Conservation (phyloP, 2,888 invertebrate species). For the Sericinus montela region DNA sequence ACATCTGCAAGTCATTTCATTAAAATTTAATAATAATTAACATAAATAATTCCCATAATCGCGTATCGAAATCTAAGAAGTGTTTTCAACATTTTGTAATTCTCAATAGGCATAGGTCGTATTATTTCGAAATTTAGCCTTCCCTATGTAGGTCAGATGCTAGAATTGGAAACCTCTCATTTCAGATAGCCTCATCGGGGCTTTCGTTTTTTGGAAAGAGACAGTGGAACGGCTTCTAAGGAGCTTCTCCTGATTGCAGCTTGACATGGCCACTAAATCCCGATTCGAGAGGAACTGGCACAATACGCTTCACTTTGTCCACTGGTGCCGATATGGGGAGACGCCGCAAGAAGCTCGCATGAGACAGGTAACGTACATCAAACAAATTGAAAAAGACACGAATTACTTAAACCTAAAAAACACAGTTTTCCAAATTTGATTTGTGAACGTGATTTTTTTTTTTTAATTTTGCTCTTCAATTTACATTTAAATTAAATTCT, state of each 20-base stretch:
- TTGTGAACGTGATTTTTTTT: conserved; percentile 18
- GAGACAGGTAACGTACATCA: conserved; percentile 78
- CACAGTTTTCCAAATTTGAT: not conserved
- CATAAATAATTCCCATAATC: not conserved
- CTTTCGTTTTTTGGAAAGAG: conserved; percentile 68
- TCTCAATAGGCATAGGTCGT: conserved; percentile 28
- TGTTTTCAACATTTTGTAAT: conserved; percentile 9
- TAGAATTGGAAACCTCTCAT: conserved; percentile 77
- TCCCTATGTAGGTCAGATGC: conserved; percentile 43
- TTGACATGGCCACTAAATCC: conserved; percentile 78
- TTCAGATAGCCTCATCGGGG: conserved; percentile 73
- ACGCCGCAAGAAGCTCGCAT: conserved; percentile 83
- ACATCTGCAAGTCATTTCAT: not conserved
- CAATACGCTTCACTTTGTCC: conserved; percentile 83
- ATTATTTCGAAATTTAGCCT: conserved; percentile 13
- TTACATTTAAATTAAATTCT: conserved; percentile 32
- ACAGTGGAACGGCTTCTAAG: conserved; percentile 71
- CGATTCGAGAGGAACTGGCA: conserved; percentile 82
- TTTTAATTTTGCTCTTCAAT: conserved; percentile 43
- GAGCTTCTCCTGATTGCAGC: conserved; percentile 79
- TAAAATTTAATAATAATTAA: not conserved
- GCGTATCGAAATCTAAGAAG: too few relatives aligned
- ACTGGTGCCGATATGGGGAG: conserved; percentile 86
- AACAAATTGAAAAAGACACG: not conserved
- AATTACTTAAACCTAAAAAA: conserved; percentile 31